These are phyloP conservation scores for Ianthella basta DNA, from an alignment of 37 sponge, comb jelly and placozoan species.

Conservation along the genomic window DNA sequence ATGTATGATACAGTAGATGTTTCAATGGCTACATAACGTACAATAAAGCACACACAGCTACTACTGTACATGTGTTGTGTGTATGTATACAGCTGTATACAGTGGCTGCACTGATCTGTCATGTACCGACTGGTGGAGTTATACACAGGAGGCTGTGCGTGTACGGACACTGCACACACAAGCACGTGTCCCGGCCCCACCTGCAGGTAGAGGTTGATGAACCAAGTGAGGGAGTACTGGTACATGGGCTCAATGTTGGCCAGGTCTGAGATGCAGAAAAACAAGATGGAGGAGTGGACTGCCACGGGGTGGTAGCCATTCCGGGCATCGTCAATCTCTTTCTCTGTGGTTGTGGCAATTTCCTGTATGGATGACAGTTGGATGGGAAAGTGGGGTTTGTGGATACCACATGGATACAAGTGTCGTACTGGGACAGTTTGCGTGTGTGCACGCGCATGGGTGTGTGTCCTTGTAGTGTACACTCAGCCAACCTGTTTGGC, in stretches of 20 bases:
- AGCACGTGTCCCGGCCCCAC: neutral
- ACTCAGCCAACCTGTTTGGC: conserved; percentile 84
- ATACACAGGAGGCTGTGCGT: too few relatives aligned
- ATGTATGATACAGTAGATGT: too few relatives aligned
- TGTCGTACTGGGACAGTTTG: too few relatives aligned
- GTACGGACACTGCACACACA: neutral
- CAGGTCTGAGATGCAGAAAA: conserved; percentile 97
- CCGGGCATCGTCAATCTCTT: conserved; percentile 94
- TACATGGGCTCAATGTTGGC: conserved; percentile 99
- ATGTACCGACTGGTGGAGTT: too few relatives aligned
- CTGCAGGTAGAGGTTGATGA: conserved; percentile 94
- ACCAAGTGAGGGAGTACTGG: conserved; percentile 96
- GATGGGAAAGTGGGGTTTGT: too few relatives aligned
- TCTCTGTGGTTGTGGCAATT: conserved; percentile 91
- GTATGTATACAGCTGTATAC: too few relatives aligned
- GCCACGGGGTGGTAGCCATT: conserved; percentile 98
- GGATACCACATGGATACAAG: too few relatives aligned
- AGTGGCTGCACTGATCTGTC: too few relatives aligned
- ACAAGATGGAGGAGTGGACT: conserved; percentile 89
- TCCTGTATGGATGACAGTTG: conserved; percentile 36
- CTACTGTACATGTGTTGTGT: too few relatives aligned
- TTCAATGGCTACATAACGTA: neutral
- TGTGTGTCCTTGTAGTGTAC: too few relatives aligned
- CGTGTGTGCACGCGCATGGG: too few relatives aligned
- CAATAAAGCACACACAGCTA: too few relatives aligned